phyloP scores from a whole-genome alignment of 2,113 vertebrate species.

The Bufo bufo region DNA sequence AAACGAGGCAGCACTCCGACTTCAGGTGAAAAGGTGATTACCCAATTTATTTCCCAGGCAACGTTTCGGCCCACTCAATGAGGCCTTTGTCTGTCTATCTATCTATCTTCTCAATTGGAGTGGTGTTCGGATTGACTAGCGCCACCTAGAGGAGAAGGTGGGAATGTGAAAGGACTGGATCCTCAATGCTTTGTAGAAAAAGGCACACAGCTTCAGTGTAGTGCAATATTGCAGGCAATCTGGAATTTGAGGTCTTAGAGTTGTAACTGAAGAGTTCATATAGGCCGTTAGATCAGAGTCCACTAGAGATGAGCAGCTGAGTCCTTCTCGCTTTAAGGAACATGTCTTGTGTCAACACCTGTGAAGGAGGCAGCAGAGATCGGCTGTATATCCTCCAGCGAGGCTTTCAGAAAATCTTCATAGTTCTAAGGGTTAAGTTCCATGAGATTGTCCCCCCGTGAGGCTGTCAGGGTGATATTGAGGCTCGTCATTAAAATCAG shows the following conservation, averaged over 20 bases:
- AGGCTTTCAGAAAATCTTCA: neutral
- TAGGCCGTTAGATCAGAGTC: neutral
- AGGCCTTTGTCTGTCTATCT: neutral
- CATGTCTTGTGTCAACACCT: too few species aligned
- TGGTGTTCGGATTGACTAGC: neutral
- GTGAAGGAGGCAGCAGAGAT: neutral
- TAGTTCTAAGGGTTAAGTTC: neutral
- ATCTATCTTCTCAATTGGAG: neutral
- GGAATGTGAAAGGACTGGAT: neutral
- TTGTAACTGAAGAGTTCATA: neutral
- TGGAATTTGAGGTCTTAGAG: neutral
- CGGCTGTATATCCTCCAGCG: neutral
- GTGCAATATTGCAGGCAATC: neutral
- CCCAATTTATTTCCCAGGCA: too few species aligned
- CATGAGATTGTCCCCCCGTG: neutral
- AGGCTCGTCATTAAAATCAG: neutral
- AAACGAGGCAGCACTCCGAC: too few species aligned
- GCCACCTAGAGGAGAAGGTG: neutral
- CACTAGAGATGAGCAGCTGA: neutral
- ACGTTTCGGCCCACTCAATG: too few species aligned
- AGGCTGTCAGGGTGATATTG: slow-evolving; percentile 26
- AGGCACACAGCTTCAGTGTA: neutral
- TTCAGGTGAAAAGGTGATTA: too few species aligned
- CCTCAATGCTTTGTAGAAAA: neutral
- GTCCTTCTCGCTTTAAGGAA: neutral